These are phyloP conservation scores for Acleris laterana DNA, from an alignment of 2,888 invertebrate genomes.

Conservation along the genomic window DNA sequence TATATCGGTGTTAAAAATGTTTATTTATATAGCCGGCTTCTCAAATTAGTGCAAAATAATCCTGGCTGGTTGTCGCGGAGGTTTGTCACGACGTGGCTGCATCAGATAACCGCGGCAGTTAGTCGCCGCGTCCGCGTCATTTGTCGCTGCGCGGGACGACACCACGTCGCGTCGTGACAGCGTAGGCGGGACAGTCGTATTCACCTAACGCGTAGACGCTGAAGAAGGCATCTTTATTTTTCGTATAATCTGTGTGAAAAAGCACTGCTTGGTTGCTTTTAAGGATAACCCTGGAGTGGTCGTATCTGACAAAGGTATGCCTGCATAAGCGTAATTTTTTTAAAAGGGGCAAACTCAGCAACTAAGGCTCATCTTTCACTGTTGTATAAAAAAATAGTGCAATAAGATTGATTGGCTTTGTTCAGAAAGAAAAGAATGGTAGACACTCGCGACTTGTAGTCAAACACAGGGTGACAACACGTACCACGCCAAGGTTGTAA, in stretches of 20 bases:
- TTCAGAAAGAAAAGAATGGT: no score
- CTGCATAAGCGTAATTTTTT: no score
- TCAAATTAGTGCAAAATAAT: slow-evolving; percentile 14
- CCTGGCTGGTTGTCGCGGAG: slow-evolving; percentile 45
- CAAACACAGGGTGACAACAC: no score
- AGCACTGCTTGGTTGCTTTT: neutral
- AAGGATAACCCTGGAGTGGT: no score
- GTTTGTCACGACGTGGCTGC: slow-evolving; percentile 74
- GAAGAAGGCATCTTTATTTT: slow-evolving; percentile 29
- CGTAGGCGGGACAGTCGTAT: slow-evolving; percentile 61
- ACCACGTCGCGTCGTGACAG: slow-evolving; percentile 63
- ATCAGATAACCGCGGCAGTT: slow-evolving; percentile 81
- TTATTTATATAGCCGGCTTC: neutral
- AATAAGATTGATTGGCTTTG: no score
- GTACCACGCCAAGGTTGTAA: no score
- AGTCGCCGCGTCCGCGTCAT: slow-evolving; percentile 72
- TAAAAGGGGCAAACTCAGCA: no score
- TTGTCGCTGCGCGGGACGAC: slow-evolving; percentile 58
- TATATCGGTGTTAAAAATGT: neutral
- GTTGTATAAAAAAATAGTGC: no score
- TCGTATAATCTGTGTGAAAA: neutral
- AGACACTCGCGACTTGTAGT: no score
- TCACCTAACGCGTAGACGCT: slow-evolving; percentile 43
- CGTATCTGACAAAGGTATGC: no score
- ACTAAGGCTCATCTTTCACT: no score